Percentiles rank a stretch among this genome's conserved stretches.
These are phyloP conservation scores for Centruroides vittatus DNA, from an alignment of 1,140 invertebrate genomes.

Conservation along the genomic window DNA sequence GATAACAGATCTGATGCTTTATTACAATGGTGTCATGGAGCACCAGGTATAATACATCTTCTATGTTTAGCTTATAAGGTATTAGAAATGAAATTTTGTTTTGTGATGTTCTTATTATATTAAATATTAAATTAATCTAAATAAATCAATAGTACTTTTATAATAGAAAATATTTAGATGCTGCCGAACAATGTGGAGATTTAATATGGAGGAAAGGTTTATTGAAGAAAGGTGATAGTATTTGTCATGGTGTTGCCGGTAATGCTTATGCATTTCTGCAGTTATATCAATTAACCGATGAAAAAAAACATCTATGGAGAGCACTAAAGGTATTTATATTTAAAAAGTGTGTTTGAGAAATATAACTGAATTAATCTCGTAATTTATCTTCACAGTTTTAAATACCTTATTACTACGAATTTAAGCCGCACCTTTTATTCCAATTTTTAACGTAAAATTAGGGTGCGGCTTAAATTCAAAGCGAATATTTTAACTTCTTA, in stretches of 20 bases:
- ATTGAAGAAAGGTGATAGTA: slow-evolving; percentile 70
- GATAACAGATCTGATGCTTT: slow-evolving; percentile 51
- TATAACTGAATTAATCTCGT: too few species aligned
- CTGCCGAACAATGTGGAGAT: slow-evolving; percentile 55
- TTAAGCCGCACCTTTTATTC: too few species aligned
- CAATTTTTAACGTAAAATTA: too few species aligned
- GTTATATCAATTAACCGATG: slow-evolving; percentile 62
- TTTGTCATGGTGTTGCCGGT: slow-evolving; percentile 84
- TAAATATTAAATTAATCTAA: too few species aligned
- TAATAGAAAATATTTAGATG: slow-evolving; percentile 55
- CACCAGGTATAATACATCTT: slow-evolving; percentile 70
- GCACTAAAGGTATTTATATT: slow-evolving; percentile 39
- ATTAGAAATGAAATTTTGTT: too few species aligned
- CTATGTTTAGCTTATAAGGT: slow-evolving; percentile 62
- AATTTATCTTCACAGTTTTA: too few species aligned
- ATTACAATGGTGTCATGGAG: slow-evolving; percentile 92
- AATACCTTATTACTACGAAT: too few species aligned
- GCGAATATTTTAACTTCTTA: too few species aligned
- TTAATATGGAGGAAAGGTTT: slow-evolving; percentile 71
- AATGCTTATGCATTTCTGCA: slow-evolving; percentile 78
- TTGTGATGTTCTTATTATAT: too few species aligned
- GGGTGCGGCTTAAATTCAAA: too few species aligned
- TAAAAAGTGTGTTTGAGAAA: too few species aligned
- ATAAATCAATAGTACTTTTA: slow-evolving; percentile 33
- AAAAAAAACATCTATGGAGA: slow-evolving; percentile 51